These are phyloP conservation scores for Ochotona curzoniae DNA, from an alignment of 2,113 vertebrate species.

Conservation along the genomic window DNA sequence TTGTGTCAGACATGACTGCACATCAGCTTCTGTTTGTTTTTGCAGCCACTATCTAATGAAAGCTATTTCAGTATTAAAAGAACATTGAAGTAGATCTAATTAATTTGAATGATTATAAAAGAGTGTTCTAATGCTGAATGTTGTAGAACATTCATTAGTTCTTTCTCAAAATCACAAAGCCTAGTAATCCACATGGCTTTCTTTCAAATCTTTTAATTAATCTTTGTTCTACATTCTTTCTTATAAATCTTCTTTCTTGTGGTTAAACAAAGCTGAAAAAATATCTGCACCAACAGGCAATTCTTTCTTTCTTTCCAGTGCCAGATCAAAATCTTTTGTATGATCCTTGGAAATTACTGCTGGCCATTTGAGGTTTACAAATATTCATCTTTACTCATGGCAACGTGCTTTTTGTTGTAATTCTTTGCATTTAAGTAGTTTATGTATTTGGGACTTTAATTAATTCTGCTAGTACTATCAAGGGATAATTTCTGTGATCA, in stretches of 20 bases:
- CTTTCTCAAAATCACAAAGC: neutral
- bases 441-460: conserved; percentile 5
- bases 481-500: neutral
- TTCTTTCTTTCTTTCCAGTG: conserved; percentile 49
- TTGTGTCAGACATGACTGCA: neutral
- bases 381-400: conserved; percentile 23
- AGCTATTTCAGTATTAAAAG: conserved; percentile 11
- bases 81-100: conserved; percentile 43
- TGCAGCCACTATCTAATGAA: neutral
- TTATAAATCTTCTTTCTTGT: conserved; percentile 54
- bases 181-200: conserved; percentile 42
- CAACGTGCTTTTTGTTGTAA: neutral
- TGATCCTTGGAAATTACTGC: conserved; percentile 14
- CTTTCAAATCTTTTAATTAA: conserved; percentile 77
- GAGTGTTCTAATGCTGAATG: conserved; percentile 12
- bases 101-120: conserved; percentile 49
- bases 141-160: conserved; percentile 40
- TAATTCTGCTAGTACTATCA: neutral
- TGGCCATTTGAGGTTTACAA: conserved; percentile 29
- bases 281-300: conserved; percentile 37
- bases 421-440: conserved; percentile 49
- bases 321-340: conserved; percentile 54
- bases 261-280: conserved; percentile 61
- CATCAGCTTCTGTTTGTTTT: neutral
- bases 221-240: conserved; percentile 53